These are phyloP conservation scores for Synergus gifuensis DNA, from an alignment of 2,888 invertebrate species.

Conservation along the genomic window DNA sequence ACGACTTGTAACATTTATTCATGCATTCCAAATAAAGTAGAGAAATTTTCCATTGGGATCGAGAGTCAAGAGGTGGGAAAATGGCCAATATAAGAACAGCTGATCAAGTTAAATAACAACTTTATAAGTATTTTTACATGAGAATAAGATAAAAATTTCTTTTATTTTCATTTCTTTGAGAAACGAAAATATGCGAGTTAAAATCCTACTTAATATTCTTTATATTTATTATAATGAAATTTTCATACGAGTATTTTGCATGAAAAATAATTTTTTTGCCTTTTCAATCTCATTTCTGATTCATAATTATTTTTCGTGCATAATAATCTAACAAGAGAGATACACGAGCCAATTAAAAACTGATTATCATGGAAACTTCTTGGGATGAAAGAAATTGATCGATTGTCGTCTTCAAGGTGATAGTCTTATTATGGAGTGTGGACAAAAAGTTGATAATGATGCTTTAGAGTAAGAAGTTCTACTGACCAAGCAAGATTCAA, in stretches of 20 bases:
- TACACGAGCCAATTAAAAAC: constrained; percentile 22
- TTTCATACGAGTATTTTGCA: constrained; percentile 7
- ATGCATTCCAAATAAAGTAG: neutral
- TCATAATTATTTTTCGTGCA: neutral
- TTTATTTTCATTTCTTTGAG: neutral
- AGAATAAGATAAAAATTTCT: no score
- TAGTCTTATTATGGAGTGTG: neutral
- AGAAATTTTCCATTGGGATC: neutral
- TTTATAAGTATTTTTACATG: no score
- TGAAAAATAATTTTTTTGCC: neutral
- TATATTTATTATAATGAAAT: neutral
- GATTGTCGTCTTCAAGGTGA: constrained; percentile 35
- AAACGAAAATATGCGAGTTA: neutral
- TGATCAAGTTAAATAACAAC: no score
- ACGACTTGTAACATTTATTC: neutral
- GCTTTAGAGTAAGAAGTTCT: neutral
- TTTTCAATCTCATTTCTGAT: neutral
- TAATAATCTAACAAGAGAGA: constrained; percentile 19
- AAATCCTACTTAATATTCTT: neutral
- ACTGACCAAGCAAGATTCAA: constrained; percentile 15
- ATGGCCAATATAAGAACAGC: no score
- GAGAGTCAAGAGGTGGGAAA: no score
- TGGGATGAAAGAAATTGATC: constrained; percentile 34
- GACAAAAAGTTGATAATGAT: constrained; percentile 21
- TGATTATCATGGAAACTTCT: constrained; percentile 12